phyloP scores from a whole-genome alignment of 2,113 vertebrate species.

The Collichthys lucidus region DNA sequence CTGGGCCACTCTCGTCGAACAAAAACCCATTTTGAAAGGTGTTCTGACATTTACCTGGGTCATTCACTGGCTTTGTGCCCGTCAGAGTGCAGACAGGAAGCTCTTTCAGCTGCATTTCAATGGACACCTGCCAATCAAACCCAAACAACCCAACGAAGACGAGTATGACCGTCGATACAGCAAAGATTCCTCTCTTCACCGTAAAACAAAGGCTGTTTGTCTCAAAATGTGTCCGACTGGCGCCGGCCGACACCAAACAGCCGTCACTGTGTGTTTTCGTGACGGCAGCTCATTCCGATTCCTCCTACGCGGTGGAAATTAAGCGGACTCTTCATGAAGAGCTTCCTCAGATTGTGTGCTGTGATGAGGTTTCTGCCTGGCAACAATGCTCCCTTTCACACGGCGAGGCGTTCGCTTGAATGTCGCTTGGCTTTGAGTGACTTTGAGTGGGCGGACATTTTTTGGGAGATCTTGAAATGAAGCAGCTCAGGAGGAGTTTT shows the following conservation, averaged over 20 bases:
- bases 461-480: neutral
- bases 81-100: constrained; percentile 43
- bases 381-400: constrained; percentile 53
- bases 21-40: constrained; percentile 46
- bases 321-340: constrained; percentile 26
- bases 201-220: constrained; percentile 44
- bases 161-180: neutral
- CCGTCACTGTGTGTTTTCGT: constrained; percentile 3
- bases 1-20: constrained; percentile 27
- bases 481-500: constrained; percentile 1
- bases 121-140: constrained; percentile 65
- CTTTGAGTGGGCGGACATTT: neutral
- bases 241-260: constrained; percentile 12
- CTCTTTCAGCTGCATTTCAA: constrained; percentile 53
- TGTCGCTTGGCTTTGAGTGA: neutral
- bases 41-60: constrained; percentile 71
- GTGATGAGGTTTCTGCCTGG: constrained; percentile 28
- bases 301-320: constrained; percentile 45
- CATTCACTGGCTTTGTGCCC: constrained; percentile 41
- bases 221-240: constrained; percentile 11
- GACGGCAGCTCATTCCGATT: constrained; percentile 36
- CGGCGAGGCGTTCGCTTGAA: constrained; percentile 23
- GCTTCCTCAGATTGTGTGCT: constrained; percentile 9
- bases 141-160: neutral
- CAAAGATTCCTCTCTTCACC: neutral